Evolutionary conservation across 2,113 vertebrate genomes (phyloP), one percentile per base, ranked within the genome.

Genomic region (Raja brachyura): DNA sequence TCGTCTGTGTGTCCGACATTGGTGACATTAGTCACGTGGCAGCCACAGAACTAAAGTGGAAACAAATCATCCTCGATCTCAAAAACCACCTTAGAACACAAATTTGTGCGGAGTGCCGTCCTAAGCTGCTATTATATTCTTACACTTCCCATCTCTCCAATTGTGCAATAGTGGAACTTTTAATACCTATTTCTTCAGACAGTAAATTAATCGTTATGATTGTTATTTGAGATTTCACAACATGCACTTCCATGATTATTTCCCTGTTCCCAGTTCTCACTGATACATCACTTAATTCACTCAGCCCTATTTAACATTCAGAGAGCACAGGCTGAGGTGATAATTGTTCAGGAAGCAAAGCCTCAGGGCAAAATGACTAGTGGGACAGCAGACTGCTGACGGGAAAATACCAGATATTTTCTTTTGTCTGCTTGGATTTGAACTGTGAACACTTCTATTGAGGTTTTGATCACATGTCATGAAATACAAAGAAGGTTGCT

Each of bases 391-490:
- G 56, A 83, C 18, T 83, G 79, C 79, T 83, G 79, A 83, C 79
- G 56, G 79, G 79, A 73, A 54, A 92, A 73, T 20, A 92, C 88
- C 10, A 92, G n/a, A 92, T 92, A 92, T 54, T 92, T 92, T 48
- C 88, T n/a, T 73, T 48, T 73, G 66, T 92, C 88, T 68, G 33
- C 66, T 73, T 92, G 70, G 88, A 73, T 73, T 73, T 73, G 63
- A 73, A 73, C 66, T 92, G 88, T 92, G 88, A 92, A 73, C 63
- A 90, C 28, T 90, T 90, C 88, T 68, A 92, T 73, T 92, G 66
- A 73, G 18, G 25, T 7, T 63, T 73, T 28, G 68, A 92, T 70
- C 63, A 73, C 88, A 92, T 4, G 33, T 73, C 66, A 73, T 73
- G 88, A 9, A 54, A 0, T 54, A 25, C 33, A 73, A 18, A 92